Evolutionary conservation across 2,113 vertebrate species (phyloP).

Genomic region (Porphyrio hochstetteri): DNA sequence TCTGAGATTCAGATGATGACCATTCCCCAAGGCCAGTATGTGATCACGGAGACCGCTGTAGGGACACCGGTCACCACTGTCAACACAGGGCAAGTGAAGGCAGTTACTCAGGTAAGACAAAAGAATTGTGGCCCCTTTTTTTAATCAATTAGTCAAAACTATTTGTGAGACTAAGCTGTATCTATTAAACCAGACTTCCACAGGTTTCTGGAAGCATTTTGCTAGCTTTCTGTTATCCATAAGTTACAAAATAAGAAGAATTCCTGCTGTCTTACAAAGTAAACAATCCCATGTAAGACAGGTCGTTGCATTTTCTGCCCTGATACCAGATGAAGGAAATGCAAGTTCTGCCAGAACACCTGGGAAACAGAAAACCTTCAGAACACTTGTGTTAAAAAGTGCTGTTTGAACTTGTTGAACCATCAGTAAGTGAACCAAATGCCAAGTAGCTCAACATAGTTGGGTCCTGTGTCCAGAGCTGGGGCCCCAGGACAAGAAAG

Average conservation of each 20-base stretch:
- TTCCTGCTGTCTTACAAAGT: not conserved
- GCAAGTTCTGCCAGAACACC: not conserved
- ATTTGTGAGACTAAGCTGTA: not conserved
- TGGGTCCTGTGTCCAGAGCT: too few relatives aligned
- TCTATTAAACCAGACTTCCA: not conserved
- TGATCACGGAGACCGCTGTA: constrained; percentile 89
- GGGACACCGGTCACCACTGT: constrained; percentile 85
- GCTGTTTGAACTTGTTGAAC: not conserved
- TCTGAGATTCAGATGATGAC: constrained; percentile 99
- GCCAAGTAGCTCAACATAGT: not conserved
- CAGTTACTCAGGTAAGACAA: constrained; percentile 80
- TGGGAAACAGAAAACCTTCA: not conserved
- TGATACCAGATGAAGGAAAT: not conserved
- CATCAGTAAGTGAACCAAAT: not conserved
- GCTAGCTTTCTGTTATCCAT: not conserved
- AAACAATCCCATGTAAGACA: not conserved
- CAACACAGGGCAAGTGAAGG: constrained; percentile 89
- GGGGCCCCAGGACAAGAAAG: too few relatives aligned
- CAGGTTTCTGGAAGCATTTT: not conserved
- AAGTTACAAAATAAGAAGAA: not conserved
- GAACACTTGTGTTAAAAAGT: not conserved
- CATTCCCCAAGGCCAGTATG: constrained; percentile 93
- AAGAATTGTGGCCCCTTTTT: not conserved
- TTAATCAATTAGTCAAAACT: not conserved
- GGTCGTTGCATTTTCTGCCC: not conserved